These are phyloP conservation scores for Porphyrio hochstetteri DNA, from an alignment of 2,113 vertebrate species.

Conservation along the genomic window DNA sequence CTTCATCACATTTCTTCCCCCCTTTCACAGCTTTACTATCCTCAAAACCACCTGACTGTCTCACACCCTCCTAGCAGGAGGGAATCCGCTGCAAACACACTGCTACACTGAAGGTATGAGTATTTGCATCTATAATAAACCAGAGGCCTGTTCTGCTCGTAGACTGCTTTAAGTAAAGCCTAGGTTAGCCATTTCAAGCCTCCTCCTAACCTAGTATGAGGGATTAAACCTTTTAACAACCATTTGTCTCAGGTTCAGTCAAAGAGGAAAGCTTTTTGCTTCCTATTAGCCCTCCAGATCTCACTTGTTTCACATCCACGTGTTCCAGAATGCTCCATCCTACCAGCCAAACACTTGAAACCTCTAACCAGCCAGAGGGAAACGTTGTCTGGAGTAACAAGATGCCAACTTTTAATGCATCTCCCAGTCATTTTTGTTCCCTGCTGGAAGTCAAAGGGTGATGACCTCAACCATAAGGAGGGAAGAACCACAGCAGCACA, in stretches of 20 bases:
- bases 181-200: neutral
- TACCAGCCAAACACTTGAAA: neutral
- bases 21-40: neutral
- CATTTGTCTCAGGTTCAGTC: neutral
- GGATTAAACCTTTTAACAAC: neutral
- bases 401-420: neutral
- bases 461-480: neutral
- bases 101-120: neutral
- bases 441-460: neutral
- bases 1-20: neutral
- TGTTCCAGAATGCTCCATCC: neutral
- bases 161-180: neutral
- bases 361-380: neutral
- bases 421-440: neutral
- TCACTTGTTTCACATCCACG: neutral
- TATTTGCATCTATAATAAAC: neutral
- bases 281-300: slow-evolving; percentile 7
- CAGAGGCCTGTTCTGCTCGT: neutral
- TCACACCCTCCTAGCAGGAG: neutral
- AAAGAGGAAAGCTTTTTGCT: slow-evolving; percentile 18
- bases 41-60: neutral
- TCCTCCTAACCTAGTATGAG: neutral
- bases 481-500: neutral
- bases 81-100: neutral
- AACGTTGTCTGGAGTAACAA: neutral